Base-by-base conservation (phyloP, 2,797 vertebrate species). In the Lacerta viridis region DNA sequence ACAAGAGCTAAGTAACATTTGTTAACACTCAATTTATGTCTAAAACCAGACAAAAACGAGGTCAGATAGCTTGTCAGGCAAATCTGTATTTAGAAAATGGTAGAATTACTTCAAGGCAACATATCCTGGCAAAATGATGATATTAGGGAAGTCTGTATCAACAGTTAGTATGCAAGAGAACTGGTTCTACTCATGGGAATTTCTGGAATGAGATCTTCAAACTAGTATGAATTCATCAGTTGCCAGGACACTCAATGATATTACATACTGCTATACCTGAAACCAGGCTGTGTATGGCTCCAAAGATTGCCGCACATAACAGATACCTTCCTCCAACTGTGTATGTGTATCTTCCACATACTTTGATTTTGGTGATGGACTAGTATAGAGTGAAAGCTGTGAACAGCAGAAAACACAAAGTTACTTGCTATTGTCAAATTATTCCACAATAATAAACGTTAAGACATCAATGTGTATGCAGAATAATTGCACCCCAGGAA, bases 311-410 rank as follows among this genome's bases (percentile, higher is more conserved):
- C 98, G 98, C 77, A 99, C 89, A 6, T 86, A 95, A 0, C 98
- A 96, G 25, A 99, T 95, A 9, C 95, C 95, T 92, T 98, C 96
- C 94, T 99, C 98, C 96, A 99, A 36, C 0, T 94, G 96, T 0
- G 97, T 97, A 59, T 94, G 96, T 90, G 97, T 95, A 0, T 96
- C 95, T 92, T 98, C 97, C 94, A 94, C 96, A 80, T 94, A 95
- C 43, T 87, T 97, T 83, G 94, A 93, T 84, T 95, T 96, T 10
- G 88, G 68, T 87, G 97, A 95, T 39, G 98, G 98, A 81, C 92
- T 94, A 68, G 95, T 98, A 96, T 99, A 99, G 29, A 99, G 95
- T 46, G 99, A 99, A 61, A 98, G 98, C 96, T 99, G 96, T 96
- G 97, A 95, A 96, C 61, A 91, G 94, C 76, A 93, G 93, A 88